Percentiles rank a stretch among this genome's conserved stretches.
phyloP scores from a whole-genome alignment of 1,140 invertebrate genomes.

The Philaenus spumarius region DNA sequence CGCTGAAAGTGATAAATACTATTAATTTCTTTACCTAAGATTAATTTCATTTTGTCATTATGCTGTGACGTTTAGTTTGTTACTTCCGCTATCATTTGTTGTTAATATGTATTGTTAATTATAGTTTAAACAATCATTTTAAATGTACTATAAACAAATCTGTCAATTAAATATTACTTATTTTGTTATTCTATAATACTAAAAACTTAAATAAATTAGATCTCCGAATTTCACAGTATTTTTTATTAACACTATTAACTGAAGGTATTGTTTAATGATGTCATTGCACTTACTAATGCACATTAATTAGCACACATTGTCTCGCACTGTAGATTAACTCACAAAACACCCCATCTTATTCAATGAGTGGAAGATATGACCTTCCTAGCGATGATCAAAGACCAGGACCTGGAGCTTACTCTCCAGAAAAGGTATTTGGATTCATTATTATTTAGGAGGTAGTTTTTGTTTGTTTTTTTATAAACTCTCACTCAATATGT shows the following conservation, averaged over 20 bases:
- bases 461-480: neutral
- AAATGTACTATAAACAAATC: no score
- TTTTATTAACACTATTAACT: conserved; percentile 5
- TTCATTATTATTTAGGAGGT: neutral
- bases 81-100: no score
- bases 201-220: neutral
- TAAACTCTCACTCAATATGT: neutral
- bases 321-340: conserved; percentile 21
- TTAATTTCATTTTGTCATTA: neutral
- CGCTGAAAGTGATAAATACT: neutral
- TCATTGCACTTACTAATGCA: neutral
- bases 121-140: no score
- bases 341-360: conserved; percentile 64
- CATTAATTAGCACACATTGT: neutral
- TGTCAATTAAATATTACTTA: neutral
- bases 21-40: neutral
- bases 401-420: conserved; percentile 86
- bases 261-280: neutral
- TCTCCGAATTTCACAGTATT: conserved; percentile 28
- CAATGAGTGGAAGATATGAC: conserved; percentile 71
- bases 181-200: neutral
- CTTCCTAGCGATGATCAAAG: conserved; percentile 49
- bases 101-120: no score
- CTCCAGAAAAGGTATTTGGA: conserved; percentile 73
- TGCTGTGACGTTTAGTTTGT: no score